Conservation (phyloP, 2,113 vertebrate genomes). For the Pelecanoides urinatrix region DNA sequence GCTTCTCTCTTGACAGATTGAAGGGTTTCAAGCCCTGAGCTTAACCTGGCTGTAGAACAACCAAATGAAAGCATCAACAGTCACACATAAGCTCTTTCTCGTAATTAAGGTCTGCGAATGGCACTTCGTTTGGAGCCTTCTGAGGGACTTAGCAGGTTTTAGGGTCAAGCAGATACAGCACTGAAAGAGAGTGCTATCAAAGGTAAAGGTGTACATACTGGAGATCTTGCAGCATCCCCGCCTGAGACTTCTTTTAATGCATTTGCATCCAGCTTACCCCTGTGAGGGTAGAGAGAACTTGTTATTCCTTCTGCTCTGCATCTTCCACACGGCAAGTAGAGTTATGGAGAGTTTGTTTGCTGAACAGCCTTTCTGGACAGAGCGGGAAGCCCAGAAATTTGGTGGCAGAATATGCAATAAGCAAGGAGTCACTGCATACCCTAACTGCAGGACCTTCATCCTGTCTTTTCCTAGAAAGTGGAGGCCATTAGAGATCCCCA, state of each 20-base stretch:
- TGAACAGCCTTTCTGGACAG: background rate
- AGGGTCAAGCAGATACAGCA: background rate
- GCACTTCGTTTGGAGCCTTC: background rate
- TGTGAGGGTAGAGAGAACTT: background rate
- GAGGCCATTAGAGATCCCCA: background rate
- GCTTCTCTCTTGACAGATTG: background rate
- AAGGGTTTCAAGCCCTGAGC: background rate
- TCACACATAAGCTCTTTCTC: background rate
- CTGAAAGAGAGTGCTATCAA: background rate
- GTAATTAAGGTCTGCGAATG: background rate
- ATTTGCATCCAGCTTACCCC: background rate
- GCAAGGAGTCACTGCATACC: background rate
- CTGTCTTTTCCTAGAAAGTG: background rate
- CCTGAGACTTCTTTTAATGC: background rate
- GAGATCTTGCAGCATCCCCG: background rate
- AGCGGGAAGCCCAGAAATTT: background rate
- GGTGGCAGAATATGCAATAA: background rate
- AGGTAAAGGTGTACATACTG: background rate
- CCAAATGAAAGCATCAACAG: background rate
- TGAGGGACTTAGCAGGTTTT: background rate
- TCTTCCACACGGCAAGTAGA: background rate
- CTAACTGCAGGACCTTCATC: background rate
- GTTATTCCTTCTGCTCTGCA: background rate
- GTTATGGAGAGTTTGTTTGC: background rate
- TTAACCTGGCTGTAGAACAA: background rate